Conservation (phyloP, 1,140 invertebrate genomes). For the Drosophila ironensis region DNA sequence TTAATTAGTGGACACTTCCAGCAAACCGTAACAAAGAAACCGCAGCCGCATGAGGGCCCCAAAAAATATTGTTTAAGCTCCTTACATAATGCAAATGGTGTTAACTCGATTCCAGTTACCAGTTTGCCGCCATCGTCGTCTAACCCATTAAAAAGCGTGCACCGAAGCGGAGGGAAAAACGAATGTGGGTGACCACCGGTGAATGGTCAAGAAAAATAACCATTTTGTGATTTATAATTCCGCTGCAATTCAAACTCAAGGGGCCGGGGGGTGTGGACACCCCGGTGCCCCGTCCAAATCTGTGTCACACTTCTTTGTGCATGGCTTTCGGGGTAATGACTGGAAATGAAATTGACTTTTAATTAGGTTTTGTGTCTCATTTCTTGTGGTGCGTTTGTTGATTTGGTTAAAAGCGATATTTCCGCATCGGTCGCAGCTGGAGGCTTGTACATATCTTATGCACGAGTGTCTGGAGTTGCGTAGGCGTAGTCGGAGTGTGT, state of each 20-base stretch:
- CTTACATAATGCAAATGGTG: constrained; percentile 64
- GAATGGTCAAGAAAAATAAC: constrained; percentile 30
- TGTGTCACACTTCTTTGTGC: constrained; percentile 37
- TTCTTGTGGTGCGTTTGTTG: constrained; percentile 1
- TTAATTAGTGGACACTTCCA: constrained; percentile 59
- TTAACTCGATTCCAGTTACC: constrained; percentile 50
- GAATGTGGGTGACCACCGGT: constrained; percentile 56
- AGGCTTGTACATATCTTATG: constrained; percentile 38
- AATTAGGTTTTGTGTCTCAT: constrained; percentile 44
- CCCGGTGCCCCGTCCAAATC: constrained; percentile 1
- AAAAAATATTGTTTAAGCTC: constrained; percentile 39
- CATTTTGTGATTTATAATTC: constrained; percentile 37
- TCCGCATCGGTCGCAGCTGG: constrained; percentile 25
- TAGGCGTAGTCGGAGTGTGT: constrained; percentile 23
- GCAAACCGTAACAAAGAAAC: constrained; percentile 28
- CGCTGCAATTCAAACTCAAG: background rate
- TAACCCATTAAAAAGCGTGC: constrained; percentile 57
- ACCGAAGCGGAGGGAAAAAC: constrained; percentile 14
- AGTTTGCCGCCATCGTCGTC: constrained; percentile 8
- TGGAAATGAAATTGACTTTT: constrained; percentile 62
- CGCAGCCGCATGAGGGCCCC: background rate
- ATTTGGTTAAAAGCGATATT: constrained; percentile 28
- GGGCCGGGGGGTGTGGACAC: background rate
- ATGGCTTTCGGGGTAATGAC: constrained; percentile 42
- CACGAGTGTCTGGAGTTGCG: constrained; percentile 25